Evolutionary conservation across 2,113 vertebrate genomes (phyloP), one percentile per base, ranked within the genome.

Genomic region (Pterocles gutturalis): DNA sequence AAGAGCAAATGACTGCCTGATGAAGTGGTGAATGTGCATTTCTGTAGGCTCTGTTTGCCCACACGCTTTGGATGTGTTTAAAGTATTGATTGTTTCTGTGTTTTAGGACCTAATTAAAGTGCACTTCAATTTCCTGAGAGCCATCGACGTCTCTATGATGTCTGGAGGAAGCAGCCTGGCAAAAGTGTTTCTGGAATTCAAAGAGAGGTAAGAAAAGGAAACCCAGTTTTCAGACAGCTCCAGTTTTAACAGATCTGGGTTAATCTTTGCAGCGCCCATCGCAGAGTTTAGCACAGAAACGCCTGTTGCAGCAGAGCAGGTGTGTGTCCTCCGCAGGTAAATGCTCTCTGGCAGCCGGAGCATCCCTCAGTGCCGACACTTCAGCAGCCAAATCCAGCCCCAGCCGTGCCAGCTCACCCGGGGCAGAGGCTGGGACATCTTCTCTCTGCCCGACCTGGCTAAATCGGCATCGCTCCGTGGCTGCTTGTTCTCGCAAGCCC

Each of bases 101-200:
- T 29, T 90, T 73, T 95, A 99, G 99, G 99, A 99, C 87, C 98
- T 99, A 13, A 99, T 99, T 92, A 99, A 98, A 97, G 99, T 99
- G 90, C 99, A 99, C 91, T 99, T 98, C 96, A 98, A 97, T 87
- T 98, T 99, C 93, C 98, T 99, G 97, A 97, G 99, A 96, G 99
- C 99, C 98, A 99, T 99, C 6, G 99, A 99, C 14, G 95, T 99
- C 90, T 99, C 98, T 61, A 99, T 99, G 98, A 98, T 99, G 97
- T 98, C 97, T 2, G 99, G 99, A 48, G 98, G 98, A 33, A 98
- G 98, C 67, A 99, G 98, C 19, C 97, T 99, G 87, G 99, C 99
- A 61, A 99, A 99, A 97, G 99, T 99, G 95, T 99, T 99, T 95
- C 98, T 99, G 18, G 99, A 99, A 81, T 99, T 99, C 98, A 99